These are phyloP conservation scores for Xiphias gladius DNA, from an alignment of 2,113 vertebrate species.

Conservation along the genomic window DNA sequence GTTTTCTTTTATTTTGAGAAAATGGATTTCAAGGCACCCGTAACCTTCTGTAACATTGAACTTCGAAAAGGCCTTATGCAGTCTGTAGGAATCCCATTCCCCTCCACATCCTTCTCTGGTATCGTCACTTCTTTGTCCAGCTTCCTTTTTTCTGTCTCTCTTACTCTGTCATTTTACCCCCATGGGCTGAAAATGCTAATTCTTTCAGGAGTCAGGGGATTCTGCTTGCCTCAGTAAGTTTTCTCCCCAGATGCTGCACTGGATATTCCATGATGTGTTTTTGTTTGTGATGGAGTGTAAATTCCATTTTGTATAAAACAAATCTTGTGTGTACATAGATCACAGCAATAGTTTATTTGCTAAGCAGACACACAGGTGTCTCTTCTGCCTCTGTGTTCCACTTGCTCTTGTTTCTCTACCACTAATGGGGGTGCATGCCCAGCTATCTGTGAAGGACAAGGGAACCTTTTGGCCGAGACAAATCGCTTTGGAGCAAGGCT, in stretches of 20 bases:
- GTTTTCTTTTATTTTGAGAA: conserved; percentile 65
- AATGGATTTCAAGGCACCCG: conserved; percentile 77
- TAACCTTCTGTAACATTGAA: conserved; percentile 76
- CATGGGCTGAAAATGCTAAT: conserved; percentile 78
- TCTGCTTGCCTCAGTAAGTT: conserved; percentile 78
- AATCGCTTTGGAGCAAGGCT: conserved; percentile 79
- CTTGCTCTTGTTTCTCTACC: conserved; percentile 59
- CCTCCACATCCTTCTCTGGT: conserved; percentile 14
- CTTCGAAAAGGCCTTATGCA: conserved; percentile 54
- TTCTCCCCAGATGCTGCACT: conserved; percentile 53
- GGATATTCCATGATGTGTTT: conserved; percentile 69
- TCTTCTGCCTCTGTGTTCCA: conserved; percentile 46
- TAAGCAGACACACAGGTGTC: conserved; percentile 73
- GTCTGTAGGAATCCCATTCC: conserved; percentile 37
- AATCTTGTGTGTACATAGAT: conserved; percentile 54
- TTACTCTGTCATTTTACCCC: conserved; percentile 47
- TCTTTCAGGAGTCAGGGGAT: conserved; percentile 76
- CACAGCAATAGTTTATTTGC: conserved; percentile 57
- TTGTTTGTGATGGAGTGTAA: conserved; percentile 56
- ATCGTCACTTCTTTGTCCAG: conserved; percentile 46
- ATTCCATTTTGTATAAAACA: conserved; percentile 64
- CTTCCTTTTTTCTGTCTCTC: conserved; percentile 51
- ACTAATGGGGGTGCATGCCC: conserved; percentile 78
- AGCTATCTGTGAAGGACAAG: conserved; percentile 86
- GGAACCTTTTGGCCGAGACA: conserved; percentile 84